Evolutionary conservation across 2,797 vertebrate genomes (phyloP).

Genomic region (Pangasius macronema): DNA sequence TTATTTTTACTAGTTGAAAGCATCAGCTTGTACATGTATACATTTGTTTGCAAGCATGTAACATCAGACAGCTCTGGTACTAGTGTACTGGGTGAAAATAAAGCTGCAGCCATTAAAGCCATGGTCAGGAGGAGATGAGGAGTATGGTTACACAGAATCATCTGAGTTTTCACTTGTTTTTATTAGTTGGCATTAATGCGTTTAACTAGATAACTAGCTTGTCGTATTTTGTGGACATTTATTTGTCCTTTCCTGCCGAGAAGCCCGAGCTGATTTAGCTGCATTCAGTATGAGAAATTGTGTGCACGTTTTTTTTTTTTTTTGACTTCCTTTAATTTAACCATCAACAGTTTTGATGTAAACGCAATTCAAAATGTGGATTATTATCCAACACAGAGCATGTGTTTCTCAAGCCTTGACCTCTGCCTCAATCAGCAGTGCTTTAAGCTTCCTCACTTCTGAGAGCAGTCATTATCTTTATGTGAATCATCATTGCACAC

Average conservation of each 20-base stretch:
- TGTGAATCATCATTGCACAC: background rate
- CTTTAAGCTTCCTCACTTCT: slow-evolving; percentile 23
- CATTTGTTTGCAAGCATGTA: too few relatives aligned
- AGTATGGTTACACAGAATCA: background rate
- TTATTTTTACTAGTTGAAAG: too few relatives aligned
- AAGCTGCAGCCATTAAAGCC: too few relatives aligned
- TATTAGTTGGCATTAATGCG: background rate
- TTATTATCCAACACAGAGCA: background rate
- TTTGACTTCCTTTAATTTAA: background rate
- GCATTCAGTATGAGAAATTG: background rate
- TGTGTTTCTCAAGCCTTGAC: slow-evolving; percentile 12
- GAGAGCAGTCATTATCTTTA: slow-evolving; percentile 24
- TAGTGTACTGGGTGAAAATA: background rate
- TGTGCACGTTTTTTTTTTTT: background rate
- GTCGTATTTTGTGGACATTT: background rate
- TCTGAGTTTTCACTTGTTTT: background rate
- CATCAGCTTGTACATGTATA: too few relatives aligned
- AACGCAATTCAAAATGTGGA: background rate
- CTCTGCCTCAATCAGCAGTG: background rate
- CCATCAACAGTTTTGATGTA: background rate
- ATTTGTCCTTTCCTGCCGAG: background rate
- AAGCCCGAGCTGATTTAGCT: background rate
- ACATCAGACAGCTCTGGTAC: too few relatives aligned
- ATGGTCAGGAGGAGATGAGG: background rate
- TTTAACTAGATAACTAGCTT: background rate